These are phyloP conservation scores for Coremacera marginata DNA, from an alignment of 2,888 invertebrate genomes.

Conservation along the genomic window DNA sequence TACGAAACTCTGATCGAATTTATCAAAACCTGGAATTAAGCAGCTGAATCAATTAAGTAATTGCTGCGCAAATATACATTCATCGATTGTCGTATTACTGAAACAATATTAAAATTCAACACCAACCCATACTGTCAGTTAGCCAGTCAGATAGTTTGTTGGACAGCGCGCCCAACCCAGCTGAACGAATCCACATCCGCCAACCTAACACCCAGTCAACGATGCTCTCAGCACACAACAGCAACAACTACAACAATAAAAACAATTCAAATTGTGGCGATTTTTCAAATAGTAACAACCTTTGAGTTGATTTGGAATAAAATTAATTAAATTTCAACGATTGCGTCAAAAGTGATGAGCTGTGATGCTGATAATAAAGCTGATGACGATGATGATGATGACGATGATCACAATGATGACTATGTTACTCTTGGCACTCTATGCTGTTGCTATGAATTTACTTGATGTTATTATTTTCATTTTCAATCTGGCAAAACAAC, in stretches of 20 bases:
- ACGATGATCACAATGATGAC: constrained; percentile 7
- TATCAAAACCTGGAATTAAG: background rate
- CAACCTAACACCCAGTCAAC: background rate
- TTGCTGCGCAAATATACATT: background rate
- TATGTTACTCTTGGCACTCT: background rate
- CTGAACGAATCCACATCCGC: background rate
- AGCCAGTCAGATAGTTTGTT: background rate
- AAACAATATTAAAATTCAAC: background rate
- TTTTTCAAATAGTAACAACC: constrained; percentile 20
- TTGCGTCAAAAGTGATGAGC: constrained; percentile 29
- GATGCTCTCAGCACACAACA: background rate
- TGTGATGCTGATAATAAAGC: background rate
- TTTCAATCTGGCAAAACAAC: constrained; percentile 9
- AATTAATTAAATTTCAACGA: constrained; percentile 46
- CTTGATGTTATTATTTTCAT: constrained; percentile 26
- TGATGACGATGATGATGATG: constrained; percentile 16
- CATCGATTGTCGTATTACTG: background rate
- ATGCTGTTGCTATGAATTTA: constrained; percentile 8
- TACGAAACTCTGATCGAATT: background rate
- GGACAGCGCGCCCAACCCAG: constrained; percentile 2
- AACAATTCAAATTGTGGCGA: constrained; percentile 7
- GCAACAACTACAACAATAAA: constrained; percentile 1
- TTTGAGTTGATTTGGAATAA: constrained; percentile 38
- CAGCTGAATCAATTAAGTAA: constrained; percentile 1
- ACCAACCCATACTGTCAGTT: background rate